phyloP scores from a whole-genome alignment of 2,797 vertebrate genomes.

The Malacoctenus gilli region DNA sequence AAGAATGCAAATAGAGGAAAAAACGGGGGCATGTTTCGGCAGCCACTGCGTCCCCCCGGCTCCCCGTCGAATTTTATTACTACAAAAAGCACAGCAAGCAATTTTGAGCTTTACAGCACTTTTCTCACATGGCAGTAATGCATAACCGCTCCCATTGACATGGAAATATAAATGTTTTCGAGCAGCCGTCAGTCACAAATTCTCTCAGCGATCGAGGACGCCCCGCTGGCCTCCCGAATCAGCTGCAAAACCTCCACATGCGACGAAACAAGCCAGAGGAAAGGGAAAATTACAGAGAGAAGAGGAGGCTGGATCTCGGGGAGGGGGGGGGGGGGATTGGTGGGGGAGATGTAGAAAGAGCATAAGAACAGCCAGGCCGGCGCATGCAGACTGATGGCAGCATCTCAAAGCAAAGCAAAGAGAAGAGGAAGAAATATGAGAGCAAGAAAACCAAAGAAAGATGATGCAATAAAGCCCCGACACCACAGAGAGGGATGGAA shows the following conservation, averaged over 20 bases:
- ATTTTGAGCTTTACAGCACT: slow-evolving; percentile 27
- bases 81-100: slow-evolving; percentile 41
- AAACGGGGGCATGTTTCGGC: slow-evolving; percentile 53
- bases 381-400: slow-evolving; percentile 62
- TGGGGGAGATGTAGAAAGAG: slow-evolving; percentile 59
- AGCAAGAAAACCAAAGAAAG: slow-evolving; percentile 56
- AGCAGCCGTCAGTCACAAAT: slow-evolving; percentile 42
- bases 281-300: slow-evolving; percentile 51
- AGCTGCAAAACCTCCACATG: slow-evolving; percentile 17
- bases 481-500: slow-evolving; percentile 55
- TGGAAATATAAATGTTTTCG: slow-evolving; percentile 41
- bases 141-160: slow-evolving; percentile 46
- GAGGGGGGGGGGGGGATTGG: too few species aligned
- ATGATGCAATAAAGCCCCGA: slow-evolving; percentile 69
- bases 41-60: slow-evolving; percentile 37
- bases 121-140: slow-evolving; percentile 29
- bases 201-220: slow-evolving; percentile 27
- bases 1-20: slow-evolving; percentile 53
- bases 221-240: slow-evolving; percentile 22
- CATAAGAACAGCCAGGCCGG: slow-evolving; percentile 41
- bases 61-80: slow-evolving; percentile 46
- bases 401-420: slow-evolving; percentile 64
- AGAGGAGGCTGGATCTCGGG: too few species aligned
- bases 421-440: slow-evolving; percentile 68
- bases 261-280: slow-evolving; percentile 19